A percentile compares a stretch with the other conserved stretches of the same genome.
Evolutionary conservation across 2,797 vertebrate species (phyloP).

Genomic region (Taeniopygia guttata): DNA sequence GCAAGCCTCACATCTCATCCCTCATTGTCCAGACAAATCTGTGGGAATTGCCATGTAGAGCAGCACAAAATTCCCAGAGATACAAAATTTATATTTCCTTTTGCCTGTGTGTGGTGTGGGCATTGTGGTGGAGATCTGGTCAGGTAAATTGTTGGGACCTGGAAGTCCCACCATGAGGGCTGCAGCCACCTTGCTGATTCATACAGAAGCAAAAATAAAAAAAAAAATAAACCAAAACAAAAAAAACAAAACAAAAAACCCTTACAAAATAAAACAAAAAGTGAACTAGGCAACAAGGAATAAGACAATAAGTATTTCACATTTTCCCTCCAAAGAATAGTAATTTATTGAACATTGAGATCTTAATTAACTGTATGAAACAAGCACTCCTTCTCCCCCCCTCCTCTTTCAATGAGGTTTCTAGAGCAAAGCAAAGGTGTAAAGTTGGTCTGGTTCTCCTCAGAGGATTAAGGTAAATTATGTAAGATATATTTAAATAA

Average conservation of each 20-base stretch:
- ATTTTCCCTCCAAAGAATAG: not conserved
- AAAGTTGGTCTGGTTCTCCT: not conserved
- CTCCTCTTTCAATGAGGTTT: not conserved
- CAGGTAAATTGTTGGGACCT: not conserved
- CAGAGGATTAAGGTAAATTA: not conserved
- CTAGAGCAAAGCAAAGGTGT: not conserved
- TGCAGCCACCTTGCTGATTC: not conserved
- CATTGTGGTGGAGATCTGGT: not conserved
- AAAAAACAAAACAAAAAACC: too few relatives aligned
- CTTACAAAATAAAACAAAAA: too few relatives aligned
- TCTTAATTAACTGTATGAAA: not conserved
- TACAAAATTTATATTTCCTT: not conserved
- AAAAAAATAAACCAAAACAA: too few relatives aligned
- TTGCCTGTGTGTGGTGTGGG: rapidly evolving
- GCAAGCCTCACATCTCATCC: rapidly evolving
- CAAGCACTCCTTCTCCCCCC: not conserved
- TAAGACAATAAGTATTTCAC: not conserved
- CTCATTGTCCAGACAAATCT: not conserved
- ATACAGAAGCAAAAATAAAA: not conserved
- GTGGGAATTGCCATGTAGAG: not conserved
- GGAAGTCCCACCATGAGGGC: not conserved
- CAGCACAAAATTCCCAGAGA: not conserved
- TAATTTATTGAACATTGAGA: not conserved
- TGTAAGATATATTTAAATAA: conserved; percentile 11
- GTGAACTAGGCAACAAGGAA: not conserved